Evolutionary conservation across 2,888 invertebrate genomes (phyloP).

Genomic region (Xestia c-nigrum): DNA sequence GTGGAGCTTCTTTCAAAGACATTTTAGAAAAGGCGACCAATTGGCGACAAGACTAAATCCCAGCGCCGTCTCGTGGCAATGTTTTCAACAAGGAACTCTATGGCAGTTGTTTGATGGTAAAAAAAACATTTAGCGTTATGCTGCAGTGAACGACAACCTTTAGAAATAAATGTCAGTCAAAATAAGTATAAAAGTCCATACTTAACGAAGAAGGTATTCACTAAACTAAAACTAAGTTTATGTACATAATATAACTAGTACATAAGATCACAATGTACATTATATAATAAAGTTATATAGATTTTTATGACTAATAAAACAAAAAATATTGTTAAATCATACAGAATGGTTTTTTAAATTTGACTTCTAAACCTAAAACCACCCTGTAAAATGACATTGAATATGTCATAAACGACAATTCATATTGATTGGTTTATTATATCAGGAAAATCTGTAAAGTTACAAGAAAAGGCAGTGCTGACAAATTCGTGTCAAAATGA

Average conservation of each 20-base stretch:
- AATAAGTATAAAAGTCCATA: slow-evolving; percentile 28
- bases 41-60: not conserved
- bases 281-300: slow-evolving; percentile 5
- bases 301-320: slow-evolving; percentile 26
- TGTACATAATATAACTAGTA: slow-evolving; percentile 48
- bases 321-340: not conserved
- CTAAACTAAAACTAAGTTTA: slow-evolving; percentile 45
- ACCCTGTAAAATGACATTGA: not conserved
- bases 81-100: not conserved
- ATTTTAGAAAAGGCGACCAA: not conserved
- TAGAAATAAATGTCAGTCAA: slow-evolving; percentile 48
- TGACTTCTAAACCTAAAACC: not conserved
- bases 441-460: slow-evolving; percentile 18
- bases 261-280: slow-evolving; percentile 61
- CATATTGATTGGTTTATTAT: not conserved
- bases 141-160: slow-evolving; percentile 27
- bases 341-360: not conserved
- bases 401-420: not conserved
- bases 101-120: not conserved
- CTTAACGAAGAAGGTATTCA: slow-evolving; percentile 19
- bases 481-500: slow-evolving; percentile 23
- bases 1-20: not conserved
- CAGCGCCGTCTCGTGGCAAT: not conserved
- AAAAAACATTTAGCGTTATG: not conserved
- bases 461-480: slow-evolving; percentile 53